Evolutionary conservation across 2,113 vertebrate genomes (phyloP), one percentile per base, ranked within the genome.

Genomic region (Neogale vison): DNA sequence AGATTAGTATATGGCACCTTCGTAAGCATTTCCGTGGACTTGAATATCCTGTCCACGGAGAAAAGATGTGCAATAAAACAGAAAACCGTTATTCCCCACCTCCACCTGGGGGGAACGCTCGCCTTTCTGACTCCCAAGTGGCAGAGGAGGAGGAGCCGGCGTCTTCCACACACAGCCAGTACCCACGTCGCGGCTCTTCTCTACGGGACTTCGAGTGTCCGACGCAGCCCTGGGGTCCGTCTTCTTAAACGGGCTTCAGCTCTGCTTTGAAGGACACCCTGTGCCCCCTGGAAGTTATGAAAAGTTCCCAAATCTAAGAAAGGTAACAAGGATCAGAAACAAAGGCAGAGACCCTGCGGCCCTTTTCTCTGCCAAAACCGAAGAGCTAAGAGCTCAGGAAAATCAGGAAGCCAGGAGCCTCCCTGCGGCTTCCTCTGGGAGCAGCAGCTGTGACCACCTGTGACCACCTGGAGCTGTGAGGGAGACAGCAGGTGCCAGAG

Each of bases 151-250:
- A 0, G 2, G 59, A 47, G 21, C 61, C 23, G 39, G 17, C 5
- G 15, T 23, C 36, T 59, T 59, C 72, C 74, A 47, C 65, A n/a
- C 79, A 34, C 2, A 17, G 72, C 52, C n/a, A 2, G 26, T 50
- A 31, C n/a, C 57, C 20, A 11, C 4, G 5, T 23, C 8, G 4
- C 18, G 1, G 2, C 81, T 67, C 69, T 52, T 31, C 63, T 31
- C 45, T 67, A 11, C 4, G 50, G 31, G 87, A 36, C n/a, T 3
- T 39, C 36, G 72, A 47, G 47, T 13, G 34, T 23, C 15, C 52
- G 26, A 1, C 0, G 12, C 11, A 39, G 36, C 39, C 0, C 9
- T 4, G 3, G 12, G 23, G 26, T 13, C 18, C 1, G 29, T 29
- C 63, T 59, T 42, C 26, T 67, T 67, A 93, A 83, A 82, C 12